Percentiles rank a stretch among this genome's conserved stretches.
Conservation (phyloP, 2,888 invertebrate genomes). For the Bombylius major region DNA sequence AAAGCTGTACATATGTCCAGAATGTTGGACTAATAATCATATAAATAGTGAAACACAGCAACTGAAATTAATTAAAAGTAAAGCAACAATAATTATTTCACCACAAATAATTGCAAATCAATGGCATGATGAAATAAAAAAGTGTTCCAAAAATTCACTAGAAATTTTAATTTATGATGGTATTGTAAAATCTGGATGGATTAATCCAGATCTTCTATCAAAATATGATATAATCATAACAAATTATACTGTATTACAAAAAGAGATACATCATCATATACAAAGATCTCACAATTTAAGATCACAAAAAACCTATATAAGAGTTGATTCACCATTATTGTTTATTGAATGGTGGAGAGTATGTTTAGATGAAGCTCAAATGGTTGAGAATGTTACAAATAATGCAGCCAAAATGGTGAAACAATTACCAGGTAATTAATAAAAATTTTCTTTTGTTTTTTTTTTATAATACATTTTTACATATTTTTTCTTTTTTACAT, state of each 20-base stretch:
- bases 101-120: slow-evolving; percentile 54
- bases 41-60: no score
- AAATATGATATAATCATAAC: slow-evolving; percentile 59
- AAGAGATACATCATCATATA: slow-evolving; percentile 49
- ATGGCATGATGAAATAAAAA: slow-evolving; percentile 58
- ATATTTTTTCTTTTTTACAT: no score
- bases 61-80: slow-evolving; percentile 29
- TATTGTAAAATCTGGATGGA: slow-evolving; percentile 29
- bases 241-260: slow-evolving; percentile 51
- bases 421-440: slow-evolving; percentile 22
- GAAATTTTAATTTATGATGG: slow-evolving; percentile 44
- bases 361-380: slow-evolving; percentile 69
- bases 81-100: slow-evolving; percentile 58
- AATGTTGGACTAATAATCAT: slow-evolving; percentile 42
- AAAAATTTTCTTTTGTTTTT: neutral
- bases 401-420: slow-evolving; percentile 41
- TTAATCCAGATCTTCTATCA: slow-evolving; percentile 45
- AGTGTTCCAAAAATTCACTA: slow-evolving; percentile 42
- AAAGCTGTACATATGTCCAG: slow-evolving; percentile 47
- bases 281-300: slow-evolving; percentile 39
- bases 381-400: slow-evolving; percentile 50
- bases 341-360: slow-evolving; percentile 65
- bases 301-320: slow-evolving; percentile 47
- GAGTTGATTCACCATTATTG: slow-evolving; percentile 51
- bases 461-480: neutral